phyloP scores from a whole-genome alignment of 2,113 vertebrate genomes.

The Phylloscopus trochilus region DNA sequence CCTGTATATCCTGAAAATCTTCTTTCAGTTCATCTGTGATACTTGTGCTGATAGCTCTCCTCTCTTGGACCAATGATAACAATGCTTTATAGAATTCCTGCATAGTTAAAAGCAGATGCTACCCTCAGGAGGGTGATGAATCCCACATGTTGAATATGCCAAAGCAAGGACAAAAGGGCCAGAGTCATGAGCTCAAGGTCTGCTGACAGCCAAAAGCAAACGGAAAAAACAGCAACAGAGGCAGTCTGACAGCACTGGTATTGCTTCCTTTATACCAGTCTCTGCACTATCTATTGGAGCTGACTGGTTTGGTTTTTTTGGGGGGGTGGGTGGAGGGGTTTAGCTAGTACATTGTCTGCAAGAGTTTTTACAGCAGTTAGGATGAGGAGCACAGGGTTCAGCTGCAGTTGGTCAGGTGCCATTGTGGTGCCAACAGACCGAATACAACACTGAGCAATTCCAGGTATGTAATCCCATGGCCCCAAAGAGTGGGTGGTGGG shows the following conservation, averaged over 20 bases:
- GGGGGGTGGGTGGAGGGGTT: rapidly evolving
- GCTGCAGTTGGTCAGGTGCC: not conserved
- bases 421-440: not conserved
- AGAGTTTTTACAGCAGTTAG: not conserved
- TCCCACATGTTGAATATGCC: not conserved
- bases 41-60: not conserved
- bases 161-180: conserved; percentile 26
- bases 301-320: not conserved
- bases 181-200: not conserved
- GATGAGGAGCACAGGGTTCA: not conserved
- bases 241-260: not conserved
- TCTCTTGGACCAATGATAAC: conserved; percentile 2
- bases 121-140: not conserved
- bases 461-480: not conserved
- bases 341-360: not conserved
- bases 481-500: not conserved
- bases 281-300: not conserved
- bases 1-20: conserved; percentile 35
- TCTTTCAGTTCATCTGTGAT: conserved; percentile 18
- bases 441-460: not conserved
- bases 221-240: not conserved
- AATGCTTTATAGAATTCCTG: conserved; percentile 17
- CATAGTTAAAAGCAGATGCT: conserved; percentile 14
- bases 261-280: not conserved
- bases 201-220: not conserved